Evolutionary conservation across 2,797 vertebrate genomes (phyloP), one percentile per base, ranked within the genome.

Genomic region (Anguilla marmorata): DNA sequence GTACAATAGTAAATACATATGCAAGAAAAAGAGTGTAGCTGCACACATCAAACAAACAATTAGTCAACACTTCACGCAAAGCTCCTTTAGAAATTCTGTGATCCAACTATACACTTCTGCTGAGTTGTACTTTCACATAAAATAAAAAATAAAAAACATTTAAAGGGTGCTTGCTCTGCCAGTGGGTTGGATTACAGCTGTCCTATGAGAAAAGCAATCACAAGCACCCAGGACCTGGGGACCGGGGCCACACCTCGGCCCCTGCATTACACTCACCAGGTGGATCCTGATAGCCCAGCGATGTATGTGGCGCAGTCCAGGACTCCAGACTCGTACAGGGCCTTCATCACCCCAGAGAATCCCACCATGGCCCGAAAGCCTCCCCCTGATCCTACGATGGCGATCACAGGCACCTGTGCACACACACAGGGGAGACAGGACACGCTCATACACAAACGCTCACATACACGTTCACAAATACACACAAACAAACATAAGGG

Each of bases 341-440:
- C 99, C 94, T 99, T 99, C 97, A 99, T 98, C 85, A 99, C 99
- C 2, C 99, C 99, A 0, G 99, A 97, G 93, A 99, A 98, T 0
- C 97, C 97, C 0, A 99, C 97, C 97, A 99, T 99, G 89, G 99
- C 99, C 56, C 99, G 96, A 91, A 99, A 99, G 2, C 99, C 99
- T 0, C 99, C 99, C 16, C 99, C 99, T 0, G 99, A 99, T 33
- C 99, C 99, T 48, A 99, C 58, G 2, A 99, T 91, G 0, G 98
- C 98, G n/a, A 99, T 97, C 58, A 98, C 97, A 0, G 99, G 99
- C 1, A 99, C 98, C 99, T 99, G 93, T 24, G 50, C 52, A 33
- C n/a, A 85, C 52, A 84, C 82, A 56, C 0, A 24, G 45, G 19
- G 33, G 16, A 41, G 7, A 24, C 1, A 50, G 14, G 16, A 80